Conservation (phyloP, 2,888 invertebrate genomes). For the Sipha maydis region DNA sequence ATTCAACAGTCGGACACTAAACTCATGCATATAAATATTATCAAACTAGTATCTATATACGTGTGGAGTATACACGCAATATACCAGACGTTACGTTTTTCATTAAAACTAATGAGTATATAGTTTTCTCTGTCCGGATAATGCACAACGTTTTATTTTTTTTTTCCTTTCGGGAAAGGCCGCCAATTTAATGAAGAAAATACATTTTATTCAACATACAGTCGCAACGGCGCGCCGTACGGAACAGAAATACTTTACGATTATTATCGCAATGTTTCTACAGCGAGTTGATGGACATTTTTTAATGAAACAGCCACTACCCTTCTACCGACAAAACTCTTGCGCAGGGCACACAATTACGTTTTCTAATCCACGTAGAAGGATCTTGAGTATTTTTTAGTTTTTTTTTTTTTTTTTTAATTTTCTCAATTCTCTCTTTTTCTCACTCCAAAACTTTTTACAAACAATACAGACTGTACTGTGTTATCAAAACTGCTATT, state of each 20-base stretch:
- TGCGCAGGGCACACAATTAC: neutral
- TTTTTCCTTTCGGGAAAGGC: neutral
- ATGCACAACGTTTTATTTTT: neutral
- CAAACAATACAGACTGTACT: constrained; percentile 23
- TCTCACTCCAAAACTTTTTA: neutral
- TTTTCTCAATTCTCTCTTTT: neutral
- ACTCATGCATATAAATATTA: neutral
- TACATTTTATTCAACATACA: neutral
- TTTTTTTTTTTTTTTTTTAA: constrained; percentile 24
- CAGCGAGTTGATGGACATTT: constrained; percentile 26
- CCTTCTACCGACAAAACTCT: neutral
- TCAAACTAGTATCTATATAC: neutral
- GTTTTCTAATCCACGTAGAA: constrained; percentile 25
- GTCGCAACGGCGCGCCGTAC: neutral
- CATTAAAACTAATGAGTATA: neutral
- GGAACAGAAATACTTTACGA: constrained; percentile 38
- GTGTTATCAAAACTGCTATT: constrained; percentile 37
- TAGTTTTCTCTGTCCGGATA: neutral
- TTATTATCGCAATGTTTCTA: constrained; percentile 26
- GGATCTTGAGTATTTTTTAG: neutral
- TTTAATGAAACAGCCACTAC: constrained; percentile 33
- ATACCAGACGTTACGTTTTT: neutral
- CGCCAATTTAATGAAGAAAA: neutral
- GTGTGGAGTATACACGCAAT: neutral
- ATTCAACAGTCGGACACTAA: neutral